Base-by-base conservation (phyloP, 2,888 invertebrate genomes). In the Acleris laterana region DNA sequence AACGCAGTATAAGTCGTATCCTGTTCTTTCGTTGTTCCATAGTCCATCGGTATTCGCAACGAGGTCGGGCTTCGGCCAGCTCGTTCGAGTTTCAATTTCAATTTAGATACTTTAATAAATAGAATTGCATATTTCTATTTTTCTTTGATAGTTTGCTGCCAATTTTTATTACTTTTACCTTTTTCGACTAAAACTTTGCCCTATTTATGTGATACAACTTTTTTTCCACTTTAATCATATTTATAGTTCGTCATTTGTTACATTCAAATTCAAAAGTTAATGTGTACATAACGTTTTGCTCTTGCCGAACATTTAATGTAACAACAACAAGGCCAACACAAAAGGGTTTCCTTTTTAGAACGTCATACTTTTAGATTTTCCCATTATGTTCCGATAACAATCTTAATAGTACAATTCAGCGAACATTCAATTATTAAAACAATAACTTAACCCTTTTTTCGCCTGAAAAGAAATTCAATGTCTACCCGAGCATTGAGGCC, bases 31-130 rank as follows among this genome's bases (percentile, higher is more conserved):
- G 16, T 9, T 61, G n/a, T 46, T 66, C 51, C 5, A 11, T 11
- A 57, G 48, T 76, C 77, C 75, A 82, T 84, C 77, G 78, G 83
- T 79, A 82, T 83, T 84, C 80, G 74, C 77, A 72, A 69, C 77
- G 74, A 76, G 71, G 32, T 71, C 59, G 63, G 19, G 56, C 46
- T 44, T 62, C 63, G 71, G 65, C 66, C 66, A 53, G 62, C 74
- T 72, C 74, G 74, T 76, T 75, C 77, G 73, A 80, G 77, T 81
- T 80, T 77, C 78, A 79, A 81, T 84, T 84, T 85, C 84, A 83
- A 84, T 85, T 82, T 64, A 84, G 50, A 60, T 63, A 59, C 58
- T 63, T 63, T 63, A 59, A 53, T 63, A 63, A 59, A 59, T 63
- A 59, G 46, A 48, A 55, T 61, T 50, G 61, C 50, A 61, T 61